phyloP scores from a whole-genome alignment of 2,113 vertebrate species.

The Myrmophylax atrothorax region DNA sequence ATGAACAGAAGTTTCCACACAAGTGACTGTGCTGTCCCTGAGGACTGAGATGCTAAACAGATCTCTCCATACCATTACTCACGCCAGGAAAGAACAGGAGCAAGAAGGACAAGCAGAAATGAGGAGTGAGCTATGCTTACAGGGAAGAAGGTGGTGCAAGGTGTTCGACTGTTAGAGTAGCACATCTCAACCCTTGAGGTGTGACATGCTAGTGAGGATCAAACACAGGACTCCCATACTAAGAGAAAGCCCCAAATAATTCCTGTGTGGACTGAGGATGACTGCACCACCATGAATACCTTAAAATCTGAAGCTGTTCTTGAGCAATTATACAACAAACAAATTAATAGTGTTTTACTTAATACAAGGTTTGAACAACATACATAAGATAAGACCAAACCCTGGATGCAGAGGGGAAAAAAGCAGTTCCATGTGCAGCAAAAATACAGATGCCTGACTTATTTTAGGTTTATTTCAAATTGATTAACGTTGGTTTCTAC shows the following conservation, averaged over 20 bases:
- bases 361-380: neutral
- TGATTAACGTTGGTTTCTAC: neutral
- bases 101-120: neutral
- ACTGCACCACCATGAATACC: fast-evolving
- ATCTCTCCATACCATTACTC: neutral
- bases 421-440: neutral
- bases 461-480: neutral
- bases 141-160: neutral
- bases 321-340: neutral
- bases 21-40: neutral
- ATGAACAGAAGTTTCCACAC: neutral
- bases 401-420: neutral
- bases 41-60: neutral
- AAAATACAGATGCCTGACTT: neutral
- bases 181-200: neutral
- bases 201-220: neutral
- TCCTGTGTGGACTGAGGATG: neutral
- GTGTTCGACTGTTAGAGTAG: neutral
- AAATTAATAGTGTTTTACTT: neutral
- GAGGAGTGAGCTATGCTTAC: neutral
- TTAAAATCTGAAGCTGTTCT: neutral
- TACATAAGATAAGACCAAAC: neutral
- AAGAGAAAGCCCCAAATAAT: neutral
- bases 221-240: neutral
- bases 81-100: neutral